phyloP scores from a whole-genome alignment of 1,140 invertebrate species.

The Caenorhabditis latens region DNA sequence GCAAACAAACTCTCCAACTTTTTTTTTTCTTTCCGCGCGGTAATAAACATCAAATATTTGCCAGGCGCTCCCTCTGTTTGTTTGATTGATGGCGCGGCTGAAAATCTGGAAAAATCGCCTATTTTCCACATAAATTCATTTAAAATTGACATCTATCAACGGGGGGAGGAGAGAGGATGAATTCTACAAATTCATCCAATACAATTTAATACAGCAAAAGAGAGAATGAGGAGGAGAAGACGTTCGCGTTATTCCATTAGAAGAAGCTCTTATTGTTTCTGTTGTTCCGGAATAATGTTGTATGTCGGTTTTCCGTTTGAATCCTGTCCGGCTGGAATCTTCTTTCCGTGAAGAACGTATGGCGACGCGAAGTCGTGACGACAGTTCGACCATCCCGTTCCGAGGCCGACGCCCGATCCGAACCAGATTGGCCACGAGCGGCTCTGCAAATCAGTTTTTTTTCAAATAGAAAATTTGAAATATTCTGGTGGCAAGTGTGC shows the following conservation, averaged over 20 bases:
- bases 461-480: neutral
- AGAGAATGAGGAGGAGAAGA: too few relatives aligned
- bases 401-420: conserved; percentile 78
- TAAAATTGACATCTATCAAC: too few relatives aligned
- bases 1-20: neutral
- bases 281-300: conserved; percentile 10
- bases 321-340: conserved; percentile 68
- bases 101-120: too few relatives aligned
- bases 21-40: neutral
- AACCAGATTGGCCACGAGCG: conserved; percentile 78
- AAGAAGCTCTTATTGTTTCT: neutral
- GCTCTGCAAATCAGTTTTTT: too few relatives aligned
- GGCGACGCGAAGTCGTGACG: conserved; percentile 80
- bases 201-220: too few relatives aligned
- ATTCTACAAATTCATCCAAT: too few relatives aligned
- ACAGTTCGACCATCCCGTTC: conserved; percentile 81
- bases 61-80: neutral
- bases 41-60: conserved; percentile 3
- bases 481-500: neutral
- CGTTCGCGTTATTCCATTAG: too few relatives aligned
- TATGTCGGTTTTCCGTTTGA: conserved; percentile 29
- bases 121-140: too few relatives aligned
- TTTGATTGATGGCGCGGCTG: neutral
- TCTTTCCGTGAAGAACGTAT: conserved; percentile 74
- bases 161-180: too few relatives aligned